Base-by-base conservation (phyloP, 2,888 invertebrate genomes). In the Drosophila mayaguana region DNA sequence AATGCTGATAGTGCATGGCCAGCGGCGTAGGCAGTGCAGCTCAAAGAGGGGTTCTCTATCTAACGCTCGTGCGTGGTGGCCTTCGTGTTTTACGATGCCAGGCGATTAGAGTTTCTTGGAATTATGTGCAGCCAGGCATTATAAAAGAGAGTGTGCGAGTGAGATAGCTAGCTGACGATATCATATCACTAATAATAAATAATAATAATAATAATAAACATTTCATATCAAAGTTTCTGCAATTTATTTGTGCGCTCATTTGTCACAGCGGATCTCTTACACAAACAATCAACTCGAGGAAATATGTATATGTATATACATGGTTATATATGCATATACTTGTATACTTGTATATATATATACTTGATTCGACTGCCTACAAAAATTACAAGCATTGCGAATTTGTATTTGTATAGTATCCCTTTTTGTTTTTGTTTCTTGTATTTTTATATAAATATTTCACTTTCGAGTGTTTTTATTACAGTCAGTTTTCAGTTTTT, bases 61-160 rank as follows among this genome's bases (percentile, higher is more conserved):
- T 53, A 64, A 51, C 36, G 25, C 16, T 28, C 28, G 16, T 36
- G 28, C 18, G 28, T n/a, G 3, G n/a, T 36, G 59, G 18, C 34
- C 51, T 32, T 9, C 18, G 46, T 20, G 22, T 48, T 73, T 78
- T 67, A 75, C 25, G 60, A 54, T 54, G 45, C 45, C 46, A 14
- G 20, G 18, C 67, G 78, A 78, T 75, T 63, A 63, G 18, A 32
- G 38, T 46, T 75, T 62, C 75, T 48, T 28, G 40, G 68, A 59
- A 75, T 22, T 32, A 20, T n/a, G 53, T 57, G 1, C 38, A 38
- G 36, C 20, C 14, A 38, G 42, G 3, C 12, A 59, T 40, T 25
- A 50, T 48, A 56, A 38, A 25, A n/a, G 20, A 34, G 22, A 14
- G 28, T n/a, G 40, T 16, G 18, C 3, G 42, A 34, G 34, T 1